A percentile compares a stretch with the other conserved stretches of the same genome.
Evolutionary conservation across 2,113 vertebrate species (phyloP).

Genomic region (Chloropsis hardwickii): DNA sequence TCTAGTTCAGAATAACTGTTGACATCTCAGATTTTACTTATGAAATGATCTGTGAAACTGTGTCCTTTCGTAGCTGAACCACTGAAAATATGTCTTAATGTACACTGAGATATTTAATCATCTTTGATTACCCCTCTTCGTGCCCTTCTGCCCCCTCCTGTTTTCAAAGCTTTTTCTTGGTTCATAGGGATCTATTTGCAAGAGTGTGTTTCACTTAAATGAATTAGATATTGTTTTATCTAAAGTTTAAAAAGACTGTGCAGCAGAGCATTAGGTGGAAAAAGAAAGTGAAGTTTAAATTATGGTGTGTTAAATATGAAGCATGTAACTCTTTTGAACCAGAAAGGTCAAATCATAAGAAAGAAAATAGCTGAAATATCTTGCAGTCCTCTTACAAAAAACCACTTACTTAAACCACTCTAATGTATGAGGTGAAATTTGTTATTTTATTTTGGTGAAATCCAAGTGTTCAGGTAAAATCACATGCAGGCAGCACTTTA

Average conservation of each 20-base stretch:
- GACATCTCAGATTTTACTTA: neutral
- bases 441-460: neutral
- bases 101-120: neutral
- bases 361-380: neutral
- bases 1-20: neutral
- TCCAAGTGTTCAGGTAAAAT: neutral
- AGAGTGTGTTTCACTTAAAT: neutral
- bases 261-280: neutral
- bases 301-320: neutral
- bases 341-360: neutral
- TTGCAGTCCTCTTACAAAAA: neutral
- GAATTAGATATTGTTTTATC: neutral
- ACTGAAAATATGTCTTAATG: neutral
- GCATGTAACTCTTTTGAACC: neutral
- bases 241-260: neutral
- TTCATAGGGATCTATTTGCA: neutral
- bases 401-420: neutral
- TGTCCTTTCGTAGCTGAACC: neutral
- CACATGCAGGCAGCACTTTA: neutral
- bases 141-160: neutral
- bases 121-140: rapidly evolving
- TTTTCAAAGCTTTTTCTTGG: neutral
- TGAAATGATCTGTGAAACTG: neutral
- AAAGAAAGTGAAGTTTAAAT: neutral
- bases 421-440: neutral